Base-by-base conservation (phyloP, 2,797 vertebrate species). In the Pangasius macronema region DNA sequence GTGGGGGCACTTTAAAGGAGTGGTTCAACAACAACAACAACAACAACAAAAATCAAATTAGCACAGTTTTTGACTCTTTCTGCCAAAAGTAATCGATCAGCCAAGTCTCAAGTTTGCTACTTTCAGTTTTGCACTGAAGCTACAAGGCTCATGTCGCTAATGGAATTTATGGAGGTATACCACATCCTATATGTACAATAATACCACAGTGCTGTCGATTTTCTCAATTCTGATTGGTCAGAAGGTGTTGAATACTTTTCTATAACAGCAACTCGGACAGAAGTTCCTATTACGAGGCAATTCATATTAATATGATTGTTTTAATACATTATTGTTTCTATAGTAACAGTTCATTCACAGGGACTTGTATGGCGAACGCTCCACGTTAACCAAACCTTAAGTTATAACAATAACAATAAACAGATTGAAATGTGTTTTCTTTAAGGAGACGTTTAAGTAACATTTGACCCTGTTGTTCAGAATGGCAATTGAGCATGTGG, bases 31-130 rank as follows among this genome's bases (percentile, higher is more conserved):
- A 30, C 49, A 16, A 55, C 18, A 57, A 30, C 20, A 53, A 30
- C 0, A 27, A 46, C 36, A 46, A 79, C n/a, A 13, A 22, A 20
- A 67, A 51, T 67, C 46, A 11, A 5, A 82, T 51, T 67, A 33
- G 18, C 42, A 13, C 24, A 20, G 20, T 82, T 76, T n/a, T 81
- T 81, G 33, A n/a, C 79, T 42, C 55, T 61, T 81, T 82, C n/a
- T 5, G 46, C 5, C 61, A 33, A 82, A 49, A 30, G 27, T 6
- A 65, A 63, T 63, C 39, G 22, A 80, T 80, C 33, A 24, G 55
- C 30, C 33, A 36, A 27, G 36, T 81, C 55, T 80, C 33, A 42
- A 27, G 5, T 39, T n/a, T 3, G 22, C 22, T 61, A 39, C 9
- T 11, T 79, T 79, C 33, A 55, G 46, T 53, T 51, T 30, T 30